Base-by-base conservation (phyloP, 2,888 invertebrate species). In the Neocrepidodera transversa region DNA sequence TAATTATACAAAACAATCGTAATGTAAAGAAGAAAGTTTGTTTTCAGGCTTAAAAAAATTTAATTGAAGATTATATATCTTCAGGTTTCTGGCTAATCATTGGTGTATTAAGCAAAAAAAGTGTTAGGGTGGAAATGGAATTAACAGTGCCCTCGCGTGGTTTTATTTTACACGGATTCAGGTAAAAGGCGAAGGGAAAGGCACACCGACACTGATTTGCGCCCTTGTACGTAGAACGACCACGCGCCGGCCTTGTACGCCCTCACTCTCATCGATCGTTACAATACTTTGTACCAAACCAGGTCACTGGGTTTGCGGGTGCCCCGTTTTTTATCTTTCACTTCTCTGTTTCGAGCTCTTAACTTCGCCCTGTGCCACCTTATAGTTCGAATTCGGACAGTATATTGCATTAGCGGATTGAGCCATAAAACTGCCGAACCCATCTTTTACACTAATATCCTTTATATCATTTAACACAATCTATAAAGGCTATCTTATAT, bases 281-380 rank as follows among this genome's bases (percentile, higher is more conserved):
- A 72, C 67, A 71, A 60, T 70, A 72, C 73, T 74, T 71, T 69
- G 68, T 72, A 72, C 71, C 71, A 73, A 79, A 79, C 77, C 78
- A 78, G 79, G 79, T 79, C 79, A 79, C 78, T 79, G 76, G 79
- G 79, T 79, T 79, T 79, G 76, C 78, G 74, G 79, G 78, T 79
- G 77, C 75, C 77, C 78, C 71, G 74, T 76, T 77, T 68, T 65
- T 62, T 61, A 60, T 62, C 59, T 62, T 65, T 52, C 35, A 48
- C 58, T 52, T 47, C 26, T 54, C 45, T 54, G 16, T 54, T 54
- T 47, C 45, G 10, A 47, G 40, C 54, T 36, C 54, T 47, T 47
- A 36, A 10, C 5, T 48, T 54, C 32, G 16, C 17, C 54, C 36
- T 23, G 14, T 13, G 16, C 45, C 32, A 42, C 45, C 26, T 45